Evolutionary conservation across 2,888 invertebrate genomes (phyloP), one percentile per base, ranked within the genome.

Genomic region (Tipula confusa): DNA sequence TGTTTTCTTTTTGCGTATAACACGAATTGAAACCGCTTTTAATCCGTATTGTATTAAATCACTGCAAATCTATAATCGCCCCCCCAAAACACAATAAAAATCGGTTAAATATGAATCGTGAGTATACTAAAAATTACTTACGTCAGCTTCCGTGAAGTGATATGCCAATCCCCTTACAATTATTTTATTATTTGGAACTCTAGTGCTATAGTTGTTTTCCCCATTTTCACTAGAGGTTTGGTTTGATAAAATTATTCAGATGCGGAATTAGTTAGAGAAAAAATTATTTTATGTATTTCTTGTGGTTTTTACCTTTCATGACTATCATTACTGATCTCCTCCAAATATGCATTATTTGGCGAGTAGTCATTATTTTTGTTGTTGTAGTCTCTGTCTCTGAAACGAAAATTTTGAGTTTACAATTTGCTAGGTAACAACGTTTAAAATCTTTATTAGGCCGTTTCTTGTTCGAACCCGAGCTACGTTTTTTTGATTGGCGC

Each of bases 1-100:
- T 92, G 96, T 95, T 88, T 95, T 94, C 91, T 94, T 94, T 89
- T 95, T 94, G 86, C 96, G 91, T 88, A 96, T 96, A 64, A 96
- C 91, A 80, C 96, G 92, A 87, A 96, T 95, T 88, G 96, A 96
- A 88, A 94, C 93, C 1, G 95, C 93, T 89, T 93, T 93, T 85
- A 96, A 91, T 85, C 94, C 94, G 88, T 93, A 93, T 87, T 93
- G 92, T 86, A 94, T 92, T 86, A 96, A 92, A 87, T 95, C 95
- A 88, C 94, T 93, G 86, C 94, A 92, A 86, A 96, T 95, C 95
- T 96, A 89, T 79, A 15, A 18, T 82, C 24, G 18, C n/a, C n/a
- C n/a, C n/a, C n/a, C n/a, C n/a, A n/a, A n/a, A n/a, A n/a, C n/a
- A n/a, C n/a, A n/a, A n/a, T n/a, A 82, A 79, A 36, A 38, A 81